Evolutionary conservation across 2,888 invertebrate genomes (phyloP), one percentile per base, ranked within the genome.

Genomic region (Alloscopus bannaensis): DNA sequence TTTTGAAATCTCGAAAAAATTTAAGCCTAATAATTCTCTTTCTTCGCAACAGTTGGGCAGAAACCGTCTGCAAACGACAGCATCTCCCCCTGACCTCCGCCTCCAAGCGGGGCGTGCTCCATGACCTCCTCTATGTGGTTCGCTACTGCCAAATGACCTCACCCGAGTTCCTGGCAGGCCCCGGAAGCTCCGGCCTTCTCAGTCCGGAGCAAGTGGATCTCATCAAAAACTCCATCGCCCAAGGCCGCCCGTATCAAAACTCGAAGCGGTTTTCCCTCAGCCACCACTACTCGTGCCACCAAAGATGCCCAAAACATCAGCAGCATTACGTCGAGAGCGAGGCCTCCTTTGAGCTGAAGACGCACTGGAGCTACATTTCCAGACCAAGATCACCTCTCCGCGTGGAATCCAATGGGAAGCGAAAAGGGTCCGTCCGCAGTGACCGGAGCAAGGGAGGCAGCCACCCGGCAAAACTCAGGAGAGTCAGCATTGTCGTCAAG

Each of bases 141-240:
- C 72, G 72, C 31, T 72, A 24, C 22, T 72, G 62, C 13, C 62
- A 62, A 36, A 72, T 72, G 72, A 24, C 90, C 13, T 91, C 92
- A 11, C 91, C 90, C 64, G 92, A 93, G 81, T 91, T 94, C 87
- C 87, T 90, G 66, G 90, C 90, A 24, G 91, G 91, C 0, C 92
- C 91, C 18, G 90, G 90, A 87, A 88, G 89, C 8, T 91, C 91
- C 55, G 90, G 90, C 1, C 88, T 92, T 47, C 87, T 92, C 20
- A 89, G 90, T 47, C 89, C 90, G 80, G 88, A 89, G 36, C 92
- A 92, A 84, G 90, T 87, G 36, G 86, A 87, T 26, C 83, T 86
- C n/a, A 81, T 89, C 2, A 83, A 87, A 60, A 86, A 86, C n/a
- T 77, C 85, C 57, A 86, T 88, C 26, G 84, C 85, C 2, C 24